Percentiles rank a stretch among this genome's conserved stretches.
Evolutionary conservation across 2,113 vertebrate genomes (phyloP).

Genomic region (Taxidea taxus): DNA sequence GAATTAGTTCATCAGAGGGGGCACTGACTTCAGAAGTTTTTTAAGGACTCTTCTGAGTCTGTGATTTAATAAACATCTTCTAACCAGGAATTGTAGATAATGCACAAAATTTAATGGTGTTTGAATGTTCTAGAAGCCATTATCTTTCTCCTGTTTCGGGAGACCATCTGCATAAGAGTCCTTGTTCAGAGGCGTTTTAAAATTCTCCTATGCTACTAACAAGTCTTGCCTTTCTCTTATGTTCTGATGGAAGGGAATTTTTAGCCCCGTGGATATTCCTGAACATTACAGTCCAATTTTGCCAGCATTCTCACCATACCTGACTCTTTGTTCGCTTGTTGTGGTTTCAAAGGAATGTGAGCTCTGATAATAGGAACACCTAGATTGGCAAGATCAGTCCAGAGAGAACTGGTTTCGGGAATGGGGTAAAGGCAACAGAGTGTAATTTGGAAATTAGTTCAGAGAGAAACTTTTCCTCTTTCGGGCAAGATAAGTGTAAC

Average conservation of each 20-base stretch:
- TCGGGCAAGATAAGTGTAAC: background rate
- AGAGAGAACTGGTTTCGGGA: background rate
- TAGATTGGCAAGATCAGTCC: background rate
- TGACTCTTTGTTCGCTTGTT: background rate
- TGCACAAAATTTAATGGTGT: background rate
- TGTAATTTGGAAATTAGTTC: background rate
- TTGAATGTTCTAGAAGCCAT: slow-evolving; percentile 6
- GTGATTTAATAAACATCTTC: background rate
- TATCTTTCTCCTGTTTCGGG: background rate
- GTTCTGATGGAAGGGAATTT: background rate
- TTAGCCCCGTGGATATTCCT: background rate
- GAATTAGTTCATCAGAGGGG: background rate
- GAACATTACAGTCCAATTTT: background rate
- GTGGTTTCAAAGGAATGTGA: background rate
- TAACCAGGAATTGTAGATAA: background rate
- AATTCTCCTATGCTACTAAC: background rate
- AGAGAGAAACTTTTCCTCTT: background rate
- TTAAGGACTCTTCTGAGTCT: background rate
- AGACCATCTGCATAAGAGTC: background rate
- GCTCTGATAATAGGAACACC: background rate
- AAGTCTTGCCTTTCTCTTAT: background rate
- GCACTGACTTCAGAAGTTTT: background rate
- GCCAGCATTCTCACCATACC: background rate
- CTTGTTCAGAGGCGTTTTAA: background rate
- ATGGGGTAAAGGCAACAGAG: background rate